Evolutionary conservation across 2,888 invertebrate genomes (phyloP).

Genomic region (Lasioglossum lativentre): DNA sequence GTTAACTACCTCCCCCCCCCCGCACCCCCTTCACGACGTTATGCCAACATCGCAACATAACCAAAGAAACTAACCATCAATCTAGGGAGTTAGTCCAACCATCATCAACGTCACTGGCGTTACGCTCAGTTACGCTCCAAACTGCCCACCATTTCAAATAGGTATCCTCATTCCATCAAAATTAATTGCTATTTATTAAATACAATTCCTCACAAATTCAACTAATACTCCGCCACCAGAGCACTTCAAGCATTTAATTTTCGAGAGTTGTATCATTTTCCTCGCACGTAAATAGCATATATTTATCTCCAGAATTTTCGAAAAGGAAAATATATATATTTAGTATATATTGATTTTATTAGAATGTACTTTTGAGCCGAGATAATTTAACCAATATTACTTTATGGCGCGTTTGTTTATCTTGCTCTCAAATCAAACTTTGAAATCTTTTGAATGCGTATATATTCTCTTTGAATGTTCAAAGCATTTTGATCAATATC

Average conservation of each 20-base stretch:
- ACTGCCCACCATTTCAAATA: background rate
- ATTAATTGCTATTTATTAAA: too few species aligned
- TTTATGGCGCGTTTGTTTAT: background rate
- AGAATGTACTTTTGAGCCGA: background rate
- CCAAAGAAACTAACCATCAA: constrained; percentile 1
- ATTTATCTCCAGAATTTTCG: background rate
- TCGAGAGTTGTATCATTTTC: background rate
- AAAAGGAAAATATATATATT: background rate
- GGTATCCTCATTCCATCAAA: background rate
- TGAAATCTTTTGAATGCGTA: background rate
- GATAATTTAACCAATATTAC: background rate
- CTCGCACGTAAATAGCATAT: background rate
- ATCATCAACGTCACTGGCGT: background rate
- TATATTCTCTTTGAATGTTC: too few species aligned
- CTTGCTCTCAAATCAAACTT: background rate
- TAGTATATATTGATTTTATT: background rate
- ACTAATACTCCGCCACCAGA: too few species aligned
- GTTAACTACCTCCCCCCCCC: constrained; percentile 8
- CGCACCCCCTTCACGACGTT: background rate
- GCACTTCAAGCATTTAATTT: too few species aligned
- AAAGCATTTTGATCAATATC: too few species aligned
- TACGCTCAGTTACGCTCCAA: background rate
- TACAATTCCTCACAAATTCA: too few species aligned
- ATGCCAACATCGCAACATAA: constrained; percentile 16
- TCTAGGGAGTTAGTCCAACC: constrained; percentile 40